A percentile compares a stretch with the other conserved stretches of the same genome.
phyloP scores from a whole-genome alignment of 2,797 vertebrate genomes.

The Otus scops region DNA sequence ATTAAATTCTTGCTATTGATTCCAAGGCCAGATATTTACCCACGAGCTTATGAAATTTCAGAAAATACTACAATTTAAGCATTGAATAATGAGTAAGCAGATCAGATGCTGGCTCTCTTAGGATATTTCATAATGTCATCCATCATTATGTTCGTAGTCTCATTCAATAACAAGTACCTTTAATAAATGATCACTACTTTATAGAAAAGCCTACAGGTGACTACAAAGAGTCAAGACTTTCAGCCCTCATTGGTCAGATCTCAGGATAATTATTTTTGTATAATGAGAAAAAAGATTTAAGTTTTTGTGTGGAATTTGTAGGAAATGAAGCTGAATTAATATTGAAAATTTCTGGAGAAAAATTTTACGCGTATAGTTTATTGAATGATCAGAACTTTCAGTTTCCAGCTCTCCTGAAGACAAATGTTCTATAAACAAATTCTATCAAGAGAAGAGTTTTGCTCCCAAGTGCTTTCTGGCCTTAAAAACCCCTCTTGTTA shows the following conservation, averaged over 20 bases:
- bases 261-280: neutral
- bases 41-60: neutral
- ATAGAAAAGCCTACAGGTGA: neutral
- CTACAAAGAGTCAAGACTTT: neutral
- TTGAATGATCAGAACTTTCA: neutral
- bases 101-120: neutral
- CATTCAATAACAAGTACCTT: neutral
- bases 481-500: neutral
- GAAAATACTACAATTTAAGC: neutral
- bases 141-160: neutral
- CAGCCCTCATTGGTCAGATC: neutral
- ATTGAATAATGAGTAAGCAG: neutral
- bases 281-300: neutral
- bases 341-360: neutral
- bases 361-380: neutral
- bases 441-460: neutral
- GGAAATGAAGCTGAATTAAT: neutral
- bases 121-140: neutral
- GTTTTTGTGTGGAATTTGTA: neutral
- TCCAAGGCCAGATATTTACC: neutral
- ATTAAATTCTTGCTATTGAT: neutral
- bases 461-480: neutral
- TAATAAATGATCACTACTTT: neutral
- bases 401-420: neutral
- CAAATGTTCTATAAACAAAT: neutral